These are phyloP conservation scores for Hoplias malabaricus DNA, from an alignment of 2,113 vertebrate species.

Conservation along the genomic window DNA sequence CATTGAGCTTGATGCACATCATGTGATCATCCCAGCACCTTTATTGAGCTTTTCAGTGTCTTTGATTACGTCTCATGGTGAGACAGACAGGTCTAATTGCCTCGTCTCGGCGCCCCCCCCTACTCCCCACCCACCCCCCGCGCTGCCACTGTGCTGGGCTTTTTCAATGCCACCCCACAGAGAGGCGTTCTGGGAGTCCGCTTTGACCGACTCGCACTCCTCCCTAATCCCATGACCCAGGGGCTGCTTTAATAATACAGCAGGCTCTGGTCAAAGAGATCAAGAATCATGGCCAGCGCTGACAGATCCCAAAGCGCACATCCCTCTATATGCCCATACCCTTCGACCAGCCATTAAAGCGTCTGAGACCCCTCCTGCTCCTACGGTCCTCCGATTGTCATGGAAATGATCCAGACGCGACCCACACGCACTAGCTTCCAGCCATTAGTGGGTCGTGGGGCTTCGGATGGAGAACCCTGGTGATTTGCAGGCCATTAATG, in stretches of 20 bases:
- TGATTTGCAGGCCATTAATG: conserved; percentile 32
- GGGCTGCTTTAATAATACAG: conserved; percentile 43
- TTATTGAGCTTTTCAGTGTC: background rate
- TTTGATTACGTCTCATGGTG: conserved; percentile 23
- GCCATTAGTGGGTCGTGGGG: conserved; percentile 33
- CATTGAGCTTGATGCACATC: background rate
- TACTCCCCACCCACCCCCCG: background rate
- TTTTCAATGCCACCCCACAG: conserved; percentile 23
- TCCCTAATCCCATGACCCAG: conserved; percentile 13
- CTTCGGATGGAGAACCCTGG: conserved; percentile 28
- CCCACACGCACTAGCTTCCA: conserved; percentile 16
- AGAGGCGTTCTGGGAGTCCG: conserved; percentile 12
- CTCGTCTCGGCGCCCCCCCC: background rate
- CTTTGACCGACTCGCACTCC: conserved; percentile 3
- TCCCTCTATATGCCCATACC: background rate
- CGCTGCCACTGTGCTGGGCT: conserved; percentile 3
- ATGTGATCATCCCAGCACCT: conserved; percentile 32
- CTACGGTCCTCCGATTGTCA: conserved; percentile 37
- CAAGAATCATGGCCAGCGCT: conserved; percentile 20
- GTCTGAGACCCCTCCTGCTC: conserved; percentile 10
- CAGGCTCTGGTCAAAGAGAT: conserved; percentile 31
- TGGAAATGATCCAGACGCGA: conserved; percentile 48
- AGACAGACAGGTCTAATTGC: conserved; percentile 41
- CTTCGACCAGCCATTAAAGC: conserved; percentile 27
- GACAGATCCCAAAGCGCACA: conserved; percentile 20